Evolutionary conservation across 2,888 invertebrate species (phyloP).

Genomic region (Melanargia galathea): DNA sequence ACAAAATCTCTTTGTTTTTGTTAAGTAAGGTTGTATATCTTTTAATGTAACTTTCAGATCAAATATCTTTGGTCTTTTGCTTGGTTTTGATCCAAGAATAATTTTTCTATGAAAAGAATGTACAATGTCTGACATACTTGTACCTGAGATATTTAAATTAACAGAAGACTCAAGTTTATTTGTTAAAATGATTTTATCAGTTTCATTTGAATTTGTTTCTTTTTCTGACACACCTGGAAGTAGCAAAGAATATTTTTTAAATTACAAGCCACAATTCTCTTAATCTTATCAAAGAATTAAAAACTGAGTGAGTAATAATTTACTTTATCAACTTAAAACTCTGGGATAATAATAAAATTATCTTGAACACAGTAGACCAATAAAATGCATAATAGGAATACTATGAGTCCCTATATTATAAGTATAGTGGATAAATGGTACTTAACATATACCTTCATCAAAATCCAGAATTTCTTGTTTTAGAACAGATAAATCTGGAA

Average conservation of each 20-base stretch:
- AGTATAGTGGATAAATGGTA: too few relatives aligned
- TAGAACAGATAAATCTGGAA: constrained; percentile 60
- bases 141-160: neutral
- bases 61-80: constrained; percentile 27
- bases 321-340: too few relatives aligned
- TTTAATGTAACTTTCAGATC: constrained; percentile 48
- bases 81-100: constrained; percentile 49
- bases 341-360: too few relatives aligned
- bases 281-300: too few relatives aligned
- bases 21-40: constrained; percentile 53
- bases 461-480: constrained; percentile 52
- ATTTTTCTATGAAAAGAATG: constrained; percentile 43
- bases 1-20: constrained; percentile 57
- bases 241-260: too few relatives aligned
- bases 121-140: too few relatives aligned
- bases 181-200: neutral
- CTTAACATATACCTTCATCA: constrained; percentile 50
- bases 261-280: too few relatives aligned
- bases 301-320: too few relatives aligned
- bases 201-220: neutral
- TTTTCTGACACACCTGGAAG: neutral
- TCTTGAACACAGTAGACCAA: too few relatives aligned
- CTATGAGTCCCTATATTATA: too few relatives aligned
- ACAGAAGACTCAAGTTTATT: neutral
- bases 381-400: too few relatives aligned